Percentiles rank a stretch among this genome's conserved stretches.
Conservation (phyloP, 2,797 vertebrate species). For the Pangasius sanitwongsei region DNA sequence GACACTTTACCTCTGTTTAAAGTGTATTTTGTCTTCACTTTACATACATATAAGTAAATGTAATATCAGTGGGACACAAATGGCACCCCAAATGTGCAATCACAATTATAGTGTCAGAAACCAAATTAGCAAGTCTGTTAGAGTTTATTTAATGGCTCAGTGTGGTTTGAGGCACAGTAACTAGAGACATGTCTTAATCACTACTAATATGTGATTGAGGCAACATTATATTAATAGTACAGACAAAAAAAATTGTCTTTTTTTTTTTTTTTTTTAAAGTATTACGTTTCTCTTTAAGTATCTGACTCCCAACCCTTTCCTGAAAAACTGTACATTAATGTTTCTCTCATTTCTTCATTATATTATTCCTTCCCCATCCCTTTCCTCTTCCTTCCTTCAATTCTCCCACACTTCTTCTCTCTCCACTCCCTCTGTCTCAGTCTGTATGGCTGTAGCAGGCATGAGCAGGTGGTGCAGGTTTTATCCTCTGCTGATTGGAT, state of each 20-base stretch:
- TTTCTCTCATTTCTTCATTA: background rate
- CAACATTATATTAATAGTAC: background rate
- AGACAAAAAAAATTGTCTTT: no score
- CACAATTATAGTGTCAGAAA: background rate
- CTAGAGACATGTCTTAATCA: no score
- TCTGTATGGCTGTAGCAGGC: slow-evolving; percentile 87
- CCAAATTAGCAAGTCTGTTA: background rate
- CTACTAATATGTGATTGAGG: background rate
- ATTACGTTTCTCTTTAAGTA: background rate
- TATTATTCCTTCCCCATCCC: background rate
- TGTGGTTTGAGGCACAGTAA: background rate
- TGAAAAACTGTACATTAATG: background rate
- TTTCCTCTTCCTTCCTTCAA: background rate
- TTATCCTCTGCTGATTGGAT: slow-evolving; percentile 86
- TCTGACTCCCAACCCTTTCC: background rate
- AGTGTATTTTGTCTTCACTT: background rate
- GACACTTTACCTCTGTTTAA: no score
- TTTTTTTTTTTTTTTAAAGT: background rate
- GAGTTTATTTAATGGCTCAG: background rate
- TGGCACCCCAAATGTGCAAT: background rate
- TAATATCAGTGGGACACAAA: background rate
- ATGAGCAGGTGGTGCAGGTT: slow-evolving; percentile 80
- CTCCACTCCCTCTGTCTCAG: slow-evolving; percentile 63
- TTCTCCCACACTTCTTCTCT: background rate
- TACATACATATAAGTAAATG: background rate